A percentile compares a stretch with the other conserved stretches of the same genome.
Conservation (phyloP, 2,113 vertebrate species). For the Sapayoa aenigma region DNA sequence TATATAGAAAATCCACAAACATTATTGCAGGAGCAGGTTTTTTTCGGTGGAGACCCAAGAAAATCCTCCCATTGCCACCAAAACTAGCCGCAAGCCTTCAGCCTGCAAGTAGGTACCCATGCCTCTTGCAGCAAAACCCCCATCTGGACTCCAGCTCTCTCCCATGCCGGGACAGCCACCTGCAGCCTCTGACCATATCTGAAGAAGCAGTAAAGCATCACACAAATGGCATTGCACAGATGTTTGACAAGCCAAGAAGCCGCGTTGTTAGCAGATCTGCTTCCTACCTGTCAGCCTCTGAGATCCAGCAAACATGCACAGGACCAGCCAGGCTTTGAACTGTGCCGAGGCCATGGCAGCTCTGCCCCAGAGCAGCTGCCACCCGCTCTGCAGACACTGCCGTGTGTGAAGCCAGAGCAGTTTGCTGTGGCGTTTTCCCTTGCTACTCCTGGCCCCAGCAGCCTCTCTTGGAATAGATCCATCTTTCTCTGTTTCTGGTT, state of each 20-base stretch:
- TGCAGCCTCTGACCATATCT: fast-evolving
- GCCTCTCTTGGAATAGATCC: neutral
- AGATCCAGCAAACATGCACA: neutral
- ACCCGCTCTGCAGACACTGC: neutral
- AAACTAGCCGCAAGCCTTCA: neutral
- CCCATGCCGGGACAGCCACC: neutral
- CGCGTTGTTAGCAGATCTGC: fast-evolving
- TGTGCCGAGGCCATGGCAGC: neutral
- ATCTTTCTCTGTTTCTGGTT: neutral
- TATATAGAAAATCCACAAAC: neutral
- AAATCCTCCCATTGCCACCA: neutral
- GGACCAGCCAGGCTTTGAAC: constrained; percentile 33
- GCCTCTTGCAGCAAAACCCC: neutral
- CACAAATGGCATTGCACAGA: fast-evolving
- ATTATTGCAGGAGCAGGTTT: neutral
- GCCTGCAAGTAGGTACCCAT: neutral
- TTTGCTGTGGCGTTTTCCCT: neutral
- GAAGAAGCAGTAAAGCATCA: neutral
- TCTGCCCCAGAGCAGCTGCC: neutral
- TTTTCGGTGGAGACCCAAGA: neutral
- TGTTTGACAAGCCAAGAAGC: neutral
- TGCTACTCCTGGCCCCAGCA: constrained; percentile 7
- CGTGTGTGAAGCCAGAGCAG: neutral
- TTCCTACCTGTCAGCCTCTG: constrained; percentile 59
- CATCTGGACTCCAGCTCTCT: neutral